phyloP scores from a whole-genome alignment of 1,140 invertebrate species.

The Caenorhabditis remanei region DNA sequence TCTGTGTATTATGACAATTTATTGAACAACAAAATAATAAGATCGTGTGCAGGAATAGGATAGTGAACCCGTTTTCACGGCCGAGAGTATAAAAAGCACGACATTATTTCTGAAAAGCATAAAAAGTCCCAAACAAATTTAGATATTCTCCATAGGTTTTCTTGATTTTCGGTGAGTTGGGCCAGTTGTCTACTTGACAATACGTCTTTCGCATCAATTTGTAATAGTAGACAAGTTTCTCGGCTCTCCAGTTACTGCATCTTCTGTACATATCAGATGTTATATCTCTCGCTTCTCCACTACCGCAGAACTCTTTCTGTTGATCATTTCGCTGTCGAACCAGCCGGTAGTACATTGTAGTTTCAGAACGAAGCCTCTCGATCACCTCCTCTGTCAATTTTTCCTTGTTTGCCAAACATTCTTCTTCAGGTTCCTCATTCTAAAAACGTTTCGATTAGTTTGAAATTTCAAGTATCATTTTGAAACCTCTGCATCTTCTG shows the following conservation, averaged over 20 bases:
- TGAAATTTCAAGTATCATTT: neutral
- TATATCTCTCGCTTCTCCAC: neutral
- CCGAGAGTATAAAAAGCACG: neutral
- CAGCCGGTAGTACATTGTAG: constrained; percentile 17
- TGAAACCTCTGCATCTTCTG: neutral
- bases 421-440: constrained; percentile 17
- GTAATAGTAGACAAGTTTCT: constrained; percentile 70
- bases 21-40: constrained; percentile 4
- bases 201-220: constrained; percentile 67
- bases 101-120: constrained; percentile 66
- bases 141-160: constrained; percentile 63
- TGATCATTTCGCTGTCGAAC: constrained; percentile 16
- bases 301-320: constrained; percentile 20
- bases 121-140: constrained; percentile 65
- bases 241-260: constrained; percentile 67
- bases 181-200: constrained; percentile 63
- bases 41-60: constrained; percentile 36
- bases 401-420: constrained; percentile 29
- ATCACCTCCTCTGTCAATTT: constrained; percentile 25
- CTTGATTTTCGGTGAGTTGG: constrained; percentile 66
- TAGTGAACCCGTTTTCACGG: neutral
- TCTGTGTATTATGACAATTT: constrained; percentile 17
- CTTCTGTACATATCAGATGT: constrained; percentile 15
- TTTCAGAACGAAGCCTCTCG: neutral
- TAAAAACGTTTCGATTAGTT: neutral